Percentiles rank a stretch among this genome's conserved stretches.
phyloP scores from a whole-genome alignment of 2,797 vertebrate species.

The Brachymystax lenok region DNA sequence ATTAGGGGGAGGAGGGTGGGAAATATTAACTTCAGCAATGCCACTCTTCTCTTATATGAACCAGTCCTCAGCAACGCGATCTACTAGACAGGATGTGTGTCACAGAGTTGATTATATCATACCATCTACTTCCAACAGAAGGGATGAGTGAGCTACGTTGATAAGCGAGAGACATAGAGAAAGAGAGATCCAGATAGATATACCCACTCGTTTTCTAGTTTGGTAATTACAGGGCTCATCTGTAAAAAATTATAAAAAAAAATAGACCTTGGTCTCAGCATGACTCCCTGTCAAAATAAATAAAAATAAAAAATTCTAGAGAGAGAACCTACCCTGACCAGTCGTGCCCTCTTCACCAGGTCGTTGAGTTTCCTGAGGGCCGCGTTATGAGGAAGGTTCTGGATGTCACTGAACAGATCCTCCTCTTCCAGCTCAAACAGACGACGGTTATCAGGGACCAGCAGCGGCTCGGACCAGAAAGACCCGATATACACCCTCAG shows the following conservation, averaged over 20 bases:
- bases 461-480: constrained; percentile 93
- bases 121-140: too few relatives aligned
- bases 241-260: too few relatives aligned
- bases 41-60: background rate
- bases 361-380: constrained; percentile 93
- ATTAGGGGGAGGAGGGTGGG: background rate
- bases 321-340: constrained; percentile 82
- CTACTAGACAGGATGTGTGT: background rate
- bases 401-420: constrained; percentile 90
- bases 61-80: background rate
- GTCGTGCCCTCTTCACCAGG: constrained; percentile 88
- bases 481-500: constrained; percentile 93
- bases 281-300: too few relatives aligned
- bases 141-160: too few relatives aligned
- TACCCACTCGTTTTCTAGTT: too few relatives aligned
- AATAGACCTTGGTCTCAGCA: too few relatives aligned
- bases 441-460: constrained; percentile 84
- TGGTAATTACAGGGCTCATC: too few relatives aligned
- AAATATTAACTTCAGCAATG: background rate
- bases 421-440: constrained; percentile 94
- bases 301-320: background rate
- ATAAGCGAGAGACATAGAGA: background rate
- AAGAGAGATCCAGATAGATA: background rate
- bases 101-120: background rate
- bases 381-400: constrained; percentile 89